Conservation (phyloP, 2,113 vertebrate genomes). For the Balaeniceps rex region DNA sequence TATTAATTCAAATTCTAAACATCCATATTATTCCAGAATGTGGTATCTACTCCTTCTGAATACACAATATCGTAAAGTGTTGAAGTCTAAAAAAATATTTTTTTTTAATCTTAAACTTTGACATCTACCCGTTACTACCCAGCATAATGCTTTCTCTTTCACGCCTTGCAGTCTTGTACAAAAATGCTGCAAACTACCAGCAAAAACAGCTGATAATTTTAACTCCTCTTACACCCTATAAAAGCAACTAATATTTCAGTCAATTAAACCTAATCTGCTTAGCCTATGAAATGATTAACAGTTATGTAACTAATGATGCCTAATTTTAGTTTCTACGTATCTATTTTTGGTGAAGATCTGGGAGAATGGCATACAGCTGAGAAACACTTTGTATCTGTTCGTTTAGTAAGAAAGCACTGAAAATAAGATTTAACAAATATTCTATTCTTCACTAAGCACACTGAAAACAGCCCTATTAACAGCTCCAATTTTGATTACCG, state of each 20-base stretch:
- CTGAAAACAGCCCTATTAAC: neutral
- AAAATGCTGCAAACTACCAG: neutral
- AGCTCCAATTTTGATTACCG: neutral
- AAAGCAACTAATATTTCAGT: constrained; percentile 29
- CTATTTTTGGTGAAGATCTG: constrained; percentile 3
- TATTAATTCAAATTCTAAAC: neutral
- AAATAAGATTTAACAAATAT: neutral
- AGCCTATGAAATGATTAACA: constrained; percentile 51
- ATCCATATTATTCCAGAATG: neutral
- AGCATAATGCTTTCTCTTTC: neutral
- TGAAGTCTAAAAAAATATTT: neutral
- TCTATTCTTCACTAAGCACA: neutral
- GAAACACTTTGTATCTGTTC: neutral
- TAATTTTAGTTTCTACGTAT: constrained; percentile 40
- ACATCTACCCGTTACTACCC: neutral
- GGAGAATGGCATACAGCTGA: neutral
- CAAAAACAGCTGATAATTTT: neutral
- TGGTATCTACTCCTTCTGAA: neutral
- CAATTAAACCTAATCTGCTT: constrained; percentile 51
- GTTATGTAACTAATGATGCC: constrained; percentile 20
- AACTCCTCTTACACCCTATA: neutral
- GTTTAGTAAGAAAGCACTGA: neutral
- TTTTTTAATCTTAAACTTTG: neutral
- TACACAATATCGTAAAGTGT: neutral
- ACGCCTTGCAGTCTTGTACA: neutral